Evolutionary conservation across 2,888 invertebrate genomes (phyloP), one percentile per base, ranked within the genome.

Genomic region (Ormyrus thymus): DNA sequence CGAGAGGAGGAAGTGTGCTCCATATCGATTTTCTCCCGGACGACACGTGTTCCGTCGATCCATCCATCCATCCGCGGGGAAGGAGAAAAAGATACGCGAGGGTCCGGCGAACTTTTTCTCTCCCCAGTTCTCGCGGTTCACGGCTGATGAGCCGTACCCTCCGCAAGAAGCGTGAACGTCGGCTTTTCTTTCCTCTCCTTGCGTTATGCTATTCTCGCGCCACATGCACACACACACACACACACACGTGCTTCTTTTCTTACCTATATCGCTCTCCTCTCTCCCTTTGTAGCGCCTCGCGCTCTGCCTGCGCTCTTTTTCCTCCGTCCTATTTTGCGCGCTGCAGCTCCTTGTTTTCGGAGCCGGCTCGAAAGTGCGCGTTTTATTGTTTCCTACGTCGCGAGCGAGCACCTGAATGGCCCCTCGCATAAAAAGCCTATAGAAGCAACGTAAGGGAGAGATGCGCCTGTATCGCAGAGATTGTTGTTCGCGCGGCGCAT

Each of bases 281-380:
- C 50, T 65, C 65, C 51, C 13, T 69, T 69, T 66, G 48, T 56
- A 43, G 29, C 69, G 43, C n/a, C 11, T 45, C 11, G 50, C 9
- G 15, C 51, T 43, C 43, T 15, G 8, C 43, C 59, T 5, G 11
- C 29, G 29, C 56, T 13, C 13, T 68, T 68, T 46, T 43, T 62
- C 53, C 45, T 58, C 45, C 65, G 51, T 58, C 65, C 64, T 71
- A 65, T 76, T 76, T 76, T 71, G 64, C 65, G 43, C 13, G 0
- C 51, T 29, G 71, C 50, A 45, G 71, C 62, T 5, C 55, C 11
- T 51, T 11, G 29, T 61, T 71, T 51, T 51, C 72, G 45, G 29
- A 43, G 45, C 45, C 8, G 8, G 46, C 48, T 51, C 15, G 9
- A 46, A 68, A 75, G 53, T 55, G 13, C n/a, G 9, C 55, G 48